These are phyloP conservation scores for Dendrolimus houi DNA, from an alignment of 2,888 invertebrate genomes.

Conservation along the genomic window DNA sequence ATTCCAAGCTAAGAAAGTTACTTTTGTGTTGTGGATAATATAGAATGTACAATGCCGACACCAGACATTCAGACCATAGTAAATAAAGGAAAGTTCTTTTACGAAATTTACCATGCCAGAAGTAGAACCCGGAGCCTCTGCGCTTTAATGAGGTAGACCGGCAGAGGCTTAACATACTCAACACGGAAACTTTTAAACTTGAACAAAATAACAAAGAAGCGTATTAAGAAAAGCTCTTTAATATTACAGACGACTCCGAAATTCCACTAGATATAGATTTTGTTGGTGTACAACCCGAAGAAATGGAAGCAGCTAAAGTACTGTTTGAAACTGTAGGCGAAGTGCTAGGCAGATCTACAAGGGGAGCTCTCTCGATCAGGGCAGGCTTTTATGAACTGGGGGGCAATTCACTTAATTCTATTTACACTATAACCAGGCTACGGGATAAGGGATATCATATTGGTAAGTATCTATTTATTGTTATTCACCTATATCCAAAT, in stretches of 20 bases:
- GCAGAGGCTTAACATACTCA: no score
- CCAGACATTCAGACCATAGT: no score
- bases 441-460: constrained; percentile 87
- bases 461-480: constrained; percentile 56
- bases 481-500: no score
- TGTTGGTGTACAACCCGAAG: constrained; percentile 74
- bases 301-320: constrained; percentile 78
- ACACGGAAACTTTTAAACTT: no score
- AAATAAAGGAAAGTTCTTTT: no score
- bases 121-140: no score
- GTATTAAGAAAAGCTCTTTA: not conserved
- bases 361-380: constrained; percentile 77
- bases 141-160: no score
- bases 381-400: constrained; percentile 91
- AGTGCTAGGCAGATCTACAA: constrained; percentile 79
- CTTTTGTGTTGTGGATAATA: no score
- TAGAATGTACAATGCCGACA: no score
- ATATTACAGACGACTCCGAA: constrained; percentile 59
- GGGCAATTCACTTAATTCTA: constrained; percentile 91
- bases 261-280: constrained; percentile 81
- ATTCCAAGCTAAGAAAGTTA: no score
- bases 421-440: constrained; percentile 86
- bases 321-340: constrained; percentile 85
- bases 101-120: no score
- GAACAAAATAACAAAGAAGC: no score